Evolutionary conservation across 2,888 invertebrate genomes (phyloP), one percentile per base, ranked within the genome.

Genomic region (Hypsopygia costalis): DNA sequence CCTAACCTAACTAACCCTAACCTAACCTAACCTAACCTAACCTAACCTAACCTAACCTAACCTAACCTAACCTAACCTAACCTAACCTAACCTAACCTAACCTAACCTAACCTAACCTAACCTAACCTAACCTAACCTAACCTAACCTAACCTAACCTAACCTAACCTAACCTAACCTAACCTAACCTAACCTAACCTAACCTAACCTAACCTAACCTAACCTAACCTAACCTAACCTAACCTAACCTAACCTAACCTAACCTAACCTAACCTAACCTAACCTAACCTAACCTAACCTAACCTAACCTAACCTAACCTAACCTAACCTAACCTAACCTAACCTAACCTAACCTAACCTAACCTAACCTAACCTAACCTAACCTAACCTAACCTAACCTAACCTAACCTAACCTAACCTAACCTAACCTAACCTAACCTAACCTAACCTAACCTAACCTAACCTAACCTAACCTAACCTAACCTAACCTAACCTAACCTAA

Each of bases 71-170:
- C 38, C 32, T 38, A 38, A 38, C 38, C 38, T 38, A 38, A 38
- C 38, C 31, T 38, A 38, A 38, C 37, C 37, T 38, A 32, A 31
- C 37, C 25, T 32, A 38, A 29, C 30, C 36, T 36, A 36, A 36
- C 36, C 36, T 36, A 36, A 36, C 36, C 36, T 36, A 36, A 36
- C 36, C 36, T 36, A 36, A 36, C 36, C 36, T 36, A 36, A 36
- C 36, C 36, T 36, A 36, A 36, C 36, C 36, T 30, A 31, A 29
- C 34, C 34, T 34, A 31, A 31, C 47, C 44, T 49, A 49, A 49
- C 46, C 46, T 46, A 49, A 49, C 46, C 49, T 44, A 47, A 44
- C 47, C 42, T 47, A 44, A 42, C 44, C 44, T 44, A 44, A 44
- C 47, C 43, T 47, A 44, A 44, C 47, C 44, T 48, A 44, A 44